Evolutionary conservation across 2,888 invertebrate species (phyloP), one percentile per base, ranked within the genome.

Genomic region (Athalia cordata): DNA sequence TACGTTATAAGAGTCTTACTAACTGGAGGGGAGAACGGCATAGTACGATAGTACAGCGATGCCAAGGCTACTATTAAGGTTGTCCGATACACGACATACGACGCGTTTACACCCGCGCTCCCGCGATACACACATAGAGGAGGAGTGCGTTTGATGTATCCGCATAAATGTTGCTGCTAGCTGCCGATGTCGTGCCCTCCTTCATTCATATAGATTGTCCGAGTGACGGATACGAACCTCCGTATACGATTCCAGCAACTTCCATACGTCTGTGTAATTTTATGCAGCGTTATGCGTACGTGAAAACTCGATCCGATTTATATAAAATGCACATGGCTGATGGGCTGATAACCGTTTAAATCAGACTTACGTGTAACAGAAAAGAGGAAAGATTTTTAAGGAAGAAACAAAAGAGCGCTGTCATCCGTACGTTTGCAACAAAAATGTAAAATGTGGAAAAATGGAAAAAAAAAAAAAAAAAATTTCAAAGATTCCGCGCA

Each of bases 21-120:
- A 29, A 13, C n/a, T n/a, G 15, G 3, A 15, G 8, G 62, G 8
- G 62, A 62, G 15, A 29, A 8, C 5, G 62, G 6, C n/a, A 29
- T 9, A 55, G 55, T 29, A 52, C n/a, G 43, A 9, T 15, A 62
- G 62, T 13, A 15, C 7, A 45, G 62, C 74, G 61, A 74, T 74
- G 85, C 87, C 89, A 89, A 89, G 89, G 89, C 88, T 89, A 89
- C 89, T 89, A 89, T 89, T 88, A 89, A 88, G 86, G 85, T 86
- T 84, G 84, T 78, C 62, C 76, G 76, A 77, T 80, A 75, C 70
- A 79, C 78, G 77, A 45, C 68, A 52, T n/a, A 80, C 80, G 80
- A 65, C 80, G 80, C 79, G 74, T 76, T 82, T 83, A 77, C 83
- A 84, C 85, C 83, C 84, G 84, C 84, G 86, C 86, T 85, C 85